Evolutionary conservation across 1,140 invertebrate genomes (phyloP), one percentile per base, ranked within the genome.

Genomic region (Anoplolepis gracilipes): DNA sequence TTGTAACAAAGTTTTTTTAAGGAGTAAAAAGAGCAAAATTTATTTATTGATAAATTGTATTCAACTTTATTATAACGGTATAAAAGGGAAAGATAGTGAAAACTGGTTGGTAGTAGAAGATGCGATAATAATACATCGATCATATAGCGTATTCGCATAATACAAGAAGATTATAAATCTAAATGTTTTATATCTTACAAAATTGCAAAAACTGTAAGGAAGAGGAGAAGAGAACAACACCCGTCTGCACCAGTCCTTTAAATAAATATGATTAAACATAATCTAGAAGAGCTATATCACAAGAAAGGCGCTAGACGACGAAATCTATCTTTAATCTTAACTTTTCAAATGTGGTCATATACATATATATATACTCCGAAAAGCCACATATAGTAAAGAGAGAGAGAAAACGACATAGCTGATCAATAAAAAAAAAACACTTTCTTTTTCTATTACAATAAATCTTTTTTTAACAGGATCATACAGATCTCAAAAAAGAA

Each of bases 11-110:
- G 22, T 36, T 57, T 39, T 25, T 25, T 19, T 16, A 39, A 73
- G 53, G 33, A 36, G 0, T 73, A 19, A 57, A 73, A 57, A 73
- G n/a, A 30, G 22, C 22, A 76, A 76, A 28, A 39, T 62, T 61
- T 46, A 55, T 77, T 49, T 67, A 72, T 57, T 89, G 77, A 65
- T 82, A 91, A 92, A 89, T 85, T 57, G 78, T 91, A 92, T 88
- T 85, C 62, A 91, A 92, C 72, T 92, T 92, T 92, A 91, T 85
- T 61, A 64, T 78, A 79, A 79, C 46, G 46, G 90, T 92, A 92
- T 91, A 91, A 92, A 92, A 92, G 87, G 84, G 36, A 88, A 82
- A 86, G 65, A 16, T 49, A 78, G 16, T 33, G 72, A 76, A 49
- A 49, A 49, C 46, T 13, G 16, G 46, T 3, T 61, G 61, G 53